phyloP scores from a whole-genome alignment of 2,888 invertebrate species.

The Beris chalybata region DNA sequence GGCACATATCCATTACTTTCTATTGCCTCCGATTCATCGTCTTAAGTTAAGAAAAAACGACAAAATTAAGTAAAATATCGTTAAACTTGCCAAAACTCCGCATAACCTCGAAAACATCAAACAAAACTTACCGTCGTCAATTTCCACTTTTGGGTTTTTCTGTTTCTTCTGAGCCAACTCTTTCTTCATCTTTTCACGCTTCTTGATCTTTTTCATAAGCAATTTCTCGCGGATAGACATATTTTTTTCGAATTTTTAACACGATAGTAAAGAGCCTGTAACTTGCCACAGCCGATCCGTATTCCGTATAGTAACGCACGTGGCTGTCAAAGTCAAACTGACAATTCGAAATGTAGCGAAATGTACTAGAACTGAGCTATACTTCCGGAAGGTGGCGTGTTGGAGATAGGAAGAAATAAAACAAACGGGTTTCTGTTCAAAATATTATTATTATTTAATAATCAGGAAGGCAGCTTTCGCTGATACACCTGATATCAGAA shows the following conservation, averaged over 20 bases:
- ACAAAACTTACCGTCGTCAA: constrained; percentile 28
- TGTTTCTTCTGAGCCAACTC: constrained; percentile 66
- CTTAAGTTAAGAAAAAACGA: constrained; percentile 4
- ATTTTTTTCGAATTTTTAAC: constrained; percentile 17
- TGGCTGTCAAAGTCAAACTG: constrained; percentile 13
- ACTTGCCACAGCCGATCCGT: too few relatives aligned
- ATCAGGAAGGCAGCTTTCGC: too few relatives aligned
- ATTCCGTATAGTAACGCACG: constrained; percentile 8
- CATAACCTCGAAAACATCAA: constrained; percentile 8
- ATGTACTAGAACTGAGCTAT: not conserved
- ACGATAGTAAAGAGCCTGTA: not conserved
- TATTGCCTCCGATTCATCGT: not conserved
- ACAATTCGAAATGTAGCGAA: not conserved
- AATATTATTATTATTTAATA: too few relatives aligned
- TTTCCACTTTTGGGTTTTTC: constrained; percentile 49
- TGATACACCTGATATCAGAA: too few relatives aligned
- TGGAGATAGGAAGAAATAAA: not conserved
- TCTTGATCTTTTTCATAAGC: constrained; percentile 75
- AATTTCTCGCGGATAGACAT: constrained; percentile 64
- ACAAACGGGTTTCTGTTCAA: not conserved
- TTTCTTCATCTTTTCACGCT: constrained; percentile 72
- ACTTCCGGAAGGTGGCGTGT: constrained; percentile 5
- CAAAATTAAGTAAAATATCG: not conserved
- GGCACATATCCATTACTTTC: constrained; percentile 2
- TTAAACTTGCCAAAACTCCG: not conserved